Evolutionary conservation across 2,888 invertebrate genomes (phyloP).

Genomic region (Brenthis ino): DNA sequence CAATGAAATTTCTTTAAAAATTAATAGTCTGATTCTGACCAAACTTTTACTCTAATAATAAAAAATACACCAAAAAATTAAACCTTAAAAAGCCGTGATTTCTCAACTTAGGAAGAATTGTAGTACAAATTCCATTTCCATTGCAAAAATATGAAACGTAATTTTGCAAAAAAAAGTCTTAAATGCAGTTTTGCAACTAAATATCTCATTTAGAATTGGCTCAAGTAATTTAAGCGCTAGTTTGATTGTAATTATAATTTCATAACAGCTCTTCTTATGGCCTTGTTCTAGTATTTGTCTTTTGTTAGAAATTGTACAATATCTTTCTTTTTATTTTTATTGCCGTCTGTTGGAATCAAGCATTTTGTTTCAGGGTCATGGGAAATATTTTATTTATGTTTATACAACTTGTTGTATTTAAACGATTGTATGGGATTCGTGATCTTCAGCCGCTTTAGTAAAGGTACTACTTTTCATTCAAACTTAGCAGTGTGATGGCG

Average conservation of each 20-base stretch:
- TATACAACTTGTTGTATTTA: not conserved
- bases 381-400: constrained; percentile 22
- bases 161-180: not conserved
- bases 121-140: too few species aligned
- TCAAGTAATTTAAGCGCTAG: constrained; percentile 3
- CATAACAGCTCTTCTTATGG: constrained; percentile 49
- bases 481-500: not conserved
- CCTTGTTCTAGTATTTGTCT: constrained; percentile 35
- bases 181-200: not conserved
- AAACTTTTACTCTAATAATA: too few species aligned
- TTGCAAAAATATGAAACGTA: not conserved
- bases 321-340: constrained; percentile 26
- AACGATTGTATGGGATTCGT: not conserved
- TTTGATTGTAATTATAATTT: constrained; percentile 34
- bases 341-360: constrained; percentile 1
- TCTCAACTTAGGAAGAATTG: too few species aligned
- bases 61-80: too few species aligned
- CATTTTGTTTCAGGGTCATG: constrained; percentile 35
- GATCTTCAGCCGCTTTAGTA: not conserved
- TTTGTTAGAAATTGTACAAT: constrained; percentile 30
- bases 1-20: too few species aligned
- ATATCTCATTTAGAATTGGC: constrained; percentile 2
- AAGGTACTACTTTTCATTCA: constrained; percentile 1
- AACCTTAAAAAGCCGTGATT: too few species aligned
- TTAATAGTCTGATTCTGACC: too few species aligned